phyloP scores from a whole-genome alignment of 2,113 vertebrate genomes.

The Narcine bancroftii region DNA sequence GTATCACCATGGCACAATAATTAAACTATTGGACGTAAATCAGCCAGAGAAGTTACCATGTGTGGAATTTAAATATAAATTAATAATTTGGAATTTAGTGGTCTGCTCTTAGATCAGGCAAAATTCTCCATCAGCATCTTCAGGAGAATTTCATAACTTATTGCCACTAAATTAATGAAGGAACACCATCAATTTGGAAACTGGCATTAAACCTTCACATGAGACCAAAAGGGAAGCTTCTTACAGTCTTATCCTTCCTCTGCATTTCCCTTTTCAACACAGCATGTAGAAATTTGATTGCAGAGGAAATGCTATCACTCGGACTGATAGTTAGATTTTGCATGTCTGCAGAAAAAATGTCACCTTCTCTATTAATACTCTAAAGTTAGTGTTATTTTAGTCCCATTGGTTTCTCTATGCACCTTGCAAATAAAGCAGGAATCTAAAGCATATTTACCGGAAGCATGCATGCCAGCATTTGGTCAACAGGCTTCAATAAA shows the following conservation, averaged over 20 bases:
- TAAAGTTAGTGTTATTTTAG: not conserved
- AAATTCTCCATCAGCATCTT: not conserved
- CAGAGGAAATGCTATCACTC: not conserved
- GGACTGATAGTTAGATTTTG: not conserved
- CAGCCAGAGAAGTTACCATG: no score
- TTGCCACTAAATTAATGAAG: not conserved
- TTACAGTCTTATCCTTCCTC: not conserved
- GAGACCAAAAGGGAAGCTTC: not conserved
- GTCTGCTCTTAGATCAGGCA: not conserved
- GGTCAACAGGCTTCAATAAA: not conserved
- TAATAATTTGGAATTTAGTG: no score
- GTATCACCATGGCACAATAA: no score
- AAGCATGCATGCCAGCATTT: not conserved
- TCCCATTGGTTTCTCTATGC: not conserved
- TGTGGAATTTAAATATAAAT: no score
- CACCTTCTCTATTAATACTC: not conserved
- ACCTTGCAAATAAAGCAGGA: not conserved
- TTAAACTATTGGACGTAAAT: no score
- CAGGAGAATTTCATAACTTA: not conserved
- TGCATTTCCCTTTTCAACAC: not conserved
- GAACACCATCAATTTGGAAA: not conserved
- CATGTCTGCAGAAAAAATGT: not conserved
- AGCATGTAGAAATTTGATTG: not conserved
- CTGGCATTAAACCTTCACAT: not conserved
- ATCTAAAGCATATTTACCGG: not conserved